Base-by-base conservation (phyloP, 2,888 invertebrate genomes). In the Polydrusus tereticollis region DNA sequence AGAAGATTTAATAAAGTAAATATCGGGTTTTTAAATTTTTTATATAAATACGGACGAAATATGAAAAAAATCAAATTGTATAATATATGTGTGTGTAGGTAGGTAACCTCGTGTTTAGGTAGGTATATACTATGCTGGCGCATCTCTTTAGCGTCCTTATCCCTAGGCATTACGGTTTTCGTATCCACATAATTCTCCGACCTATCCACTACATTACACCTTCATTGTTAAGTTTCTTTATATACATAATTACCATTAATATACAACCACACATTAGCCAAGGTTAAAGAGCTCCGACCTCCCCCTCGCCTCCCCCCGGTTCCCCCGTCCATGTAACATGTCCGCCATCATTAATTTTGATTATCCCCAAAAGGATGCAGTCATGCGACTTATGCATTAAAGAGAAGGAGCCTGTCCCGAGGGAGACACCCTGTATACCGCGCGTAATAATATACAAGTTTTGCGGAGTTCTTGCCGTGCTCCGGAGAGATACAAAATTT, bases 321-420 rank as follows among this genome's bases (percentile, higher is more conserved):
- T 5, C 18, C 43, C 50, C 50, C n/a, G 5, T 23, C 26, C 14
- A 0, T 26, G 23, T 50, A 26, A 23, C 50, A 6, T 50, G 50
- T 23, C 14, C 14, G 59, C 41, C 59, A 41, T 38, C 59, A 59
- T 59, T 59, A 59, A 59, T 59, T 59, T 41, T 59, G 59, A 59
- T 59, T 59, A 59, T 41, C 23, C 59, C 59, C 59, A 41, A 23
- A 59, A 59, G 59, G 59, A 59, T 59, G 59, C 59, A 59, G 38
- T 21, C 41, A 59, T 59, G 59, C 59, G 59, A 59, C 59, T 59
- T 59, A 59, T 59, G 59, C 59, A 59, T 59, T 59, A 59, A 59
- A 59, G 59, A 41, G 59, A 41, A 36, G 59, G 41, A 23, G 23
- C 10, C 20, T 5, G 36, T 41, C 38, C 59, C 59, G 1, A 7